Evolutionary conservation across 1,140 invertebrate species (phyloP).

Genomic region (Aricia agestis): DNA sequence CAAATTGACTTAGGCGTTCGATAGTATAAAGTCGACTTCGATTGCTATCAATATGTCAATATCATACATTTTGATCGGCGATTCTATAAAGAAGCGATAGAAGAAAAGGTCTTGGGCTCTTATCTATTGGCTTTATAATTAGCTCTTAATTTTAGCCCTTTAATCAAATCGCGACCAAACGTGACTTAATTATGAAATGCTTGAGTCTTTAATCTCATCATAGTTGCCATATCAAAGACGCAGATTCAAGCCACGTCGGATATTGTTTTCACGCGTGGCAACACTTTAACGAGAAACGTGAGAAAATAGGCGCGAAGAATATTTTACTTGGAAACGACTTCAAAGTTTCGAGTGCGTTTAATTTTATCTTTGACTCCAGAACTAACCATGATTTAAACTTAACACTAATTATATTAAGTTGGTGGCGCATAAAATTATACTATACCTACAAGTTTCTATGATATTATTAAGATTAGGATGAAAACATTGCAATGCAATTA

Average conservation of each 20-base stretch:
- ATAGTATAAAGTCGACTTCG: no score
- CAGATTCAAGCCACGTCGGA: constrained; percentile 43
- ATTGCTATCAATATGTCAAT: no score
- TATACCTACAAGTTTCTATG: background rate
- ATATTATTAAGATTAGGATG: no score
- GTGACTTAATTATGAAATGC: constrained; percentile 22
- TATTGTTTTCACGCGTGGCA: constrained; percentile 56
- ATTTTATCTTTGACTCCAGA: background rate
- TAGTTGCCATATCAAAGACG: constrained; percentile 42
- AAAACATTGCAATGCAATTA: no score
- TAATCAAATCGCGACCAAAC: background rate
- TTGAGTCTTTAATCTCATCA: constrained; percentile 21
- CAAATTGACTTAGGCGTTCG: no score
- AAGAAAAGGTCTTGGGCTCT: no score
- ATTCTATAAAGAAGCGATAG: no score
- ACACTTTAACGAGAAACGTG: constrained; percentile 50
- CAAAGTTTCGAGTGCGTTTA: constrained; percentile 8
- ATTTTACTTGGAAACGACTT: constrained; percentile 7
- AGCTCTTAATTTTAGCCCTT: background rate
- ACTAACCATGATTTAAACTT: background rate
- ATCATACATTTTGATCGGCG: no score
- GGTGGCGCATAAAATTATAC: background rate
- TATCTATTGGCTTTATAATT: background rate
- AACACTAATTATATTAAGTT: background rate
- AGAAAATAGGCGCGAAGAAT: constrained; percentile 17